Percentiles rank a stretch among this genome's conserved stretches.
phyloP scores from a whole-genome alignment of 2,888 invertebrate genomes.

The Elysia crispata region DNA sequence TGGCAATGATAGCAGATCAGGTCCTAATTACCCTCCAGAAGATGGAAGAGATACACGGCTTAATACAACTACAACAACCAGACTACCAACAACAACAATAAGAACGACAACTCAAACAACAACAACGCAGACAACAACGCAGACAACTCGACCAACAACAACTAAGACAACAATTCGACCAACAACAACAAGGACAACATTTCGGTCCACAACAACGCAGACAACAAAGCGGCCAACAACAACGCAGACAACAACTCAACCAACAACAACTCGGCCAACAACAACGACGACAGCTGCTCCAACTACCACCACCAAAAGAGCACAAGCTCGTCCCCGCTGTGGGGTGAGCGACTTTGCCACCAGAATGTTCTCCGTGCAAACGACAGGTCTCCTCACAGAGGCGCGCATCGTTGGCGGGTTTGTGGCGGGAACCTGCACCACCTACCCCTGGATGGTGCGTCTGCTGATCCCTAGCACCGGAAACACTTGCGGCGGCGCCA shows the following conservation, averaged over 20 bases:
- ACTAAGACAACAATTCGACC: neutral
- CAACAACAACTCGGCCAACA: neutral
- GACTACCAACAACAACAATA: neutral
- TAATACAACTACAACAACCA: neutral
- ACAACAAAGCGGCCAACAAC: neutral
- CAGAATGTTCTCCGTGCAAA: neutral
- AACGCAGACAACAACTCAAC: neutral
- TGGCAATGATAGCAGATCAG: neutral
- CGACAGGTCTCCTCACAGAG: conserved; percentile 1
- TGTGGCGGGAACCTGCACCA: conserved; percentile 42
- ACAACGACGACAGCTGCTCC: too few relatives aligned
- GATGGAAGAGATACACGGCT: neutral
- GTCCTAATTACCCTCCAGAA: neutral
- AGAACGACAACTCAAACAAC: neutral
- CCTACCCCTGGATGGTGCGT: conserved; percentile 50
- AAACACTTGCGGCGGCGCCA: conserved; percentile 48
- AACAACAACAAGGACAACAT: neutral
- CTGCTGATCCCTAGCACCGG: conserved; percentile 31
- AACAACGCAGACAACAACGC: neutral
- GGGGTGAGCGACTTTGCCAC: conserved; percentile 41
- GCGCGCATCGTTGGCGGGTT: conserved; percentile 62
- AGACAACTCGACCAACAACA: neutral
- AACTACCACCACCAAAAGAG: too few relatives aligned
- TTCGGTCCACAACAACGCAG: neutral
- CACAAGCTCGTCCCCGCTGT: neutral